Conservation (phyloP, 2,113 vertebrate genomes). For the Bungarus multicinctus region DNA sequence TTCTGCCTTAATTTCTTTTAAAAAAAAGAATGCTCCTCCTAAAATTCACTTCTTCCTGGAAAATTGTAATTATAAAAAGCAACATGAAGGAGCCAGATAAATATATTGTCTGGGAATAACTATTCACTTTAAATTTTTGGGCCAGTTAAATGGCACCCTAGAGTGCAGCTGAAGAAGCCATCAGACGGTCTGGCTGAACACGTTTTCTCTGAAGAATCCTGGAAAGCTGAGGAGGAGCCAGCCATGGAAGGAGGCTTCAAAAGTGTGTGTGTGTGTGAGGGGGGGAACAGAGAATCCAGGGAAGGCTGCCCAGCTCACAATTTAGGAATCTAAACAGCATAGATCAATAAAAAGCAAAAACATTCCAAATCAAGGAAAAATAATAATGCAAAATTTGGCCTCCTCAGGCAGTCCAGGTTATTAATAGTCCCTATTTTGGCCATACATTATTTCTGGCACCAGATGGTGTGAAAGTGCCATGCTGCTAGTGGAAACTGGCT, state of each 20-base stretch:
- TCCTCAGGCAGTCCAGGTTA: neutral
- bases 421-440: neutral
- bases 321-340: neutral
- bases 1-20: neutral
- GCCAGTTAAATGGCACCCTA: neutral
- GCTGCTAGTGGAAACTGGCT: neutral
- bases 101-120: neutral
- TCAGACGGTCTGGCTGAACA: neutral
- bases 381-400: neutral
- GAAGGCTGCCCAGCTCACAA: neutral
- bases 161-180: neutral
- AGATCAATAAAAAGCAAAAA: neutral
- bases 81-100: neutral
- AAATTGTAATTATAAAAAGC: neutral
- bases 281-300: neutral
- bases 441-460: neutral
- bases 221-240: neutral
- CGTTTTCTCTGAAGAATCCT: neutral
- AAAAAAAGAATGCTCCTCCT: neutral
- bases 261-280: neutral
- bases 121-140: neutral
- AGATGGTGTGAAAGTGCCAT: neutral
- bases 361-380: neutral
- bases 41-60: neutral
- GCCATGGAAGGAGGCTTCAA: neutral